These are phyloP conservation scores for Turritopsis rubra DNA, from an alignment of 30 jellyfish, hydroid and myxozoan species.

Conservation along the genomic window DNA sequence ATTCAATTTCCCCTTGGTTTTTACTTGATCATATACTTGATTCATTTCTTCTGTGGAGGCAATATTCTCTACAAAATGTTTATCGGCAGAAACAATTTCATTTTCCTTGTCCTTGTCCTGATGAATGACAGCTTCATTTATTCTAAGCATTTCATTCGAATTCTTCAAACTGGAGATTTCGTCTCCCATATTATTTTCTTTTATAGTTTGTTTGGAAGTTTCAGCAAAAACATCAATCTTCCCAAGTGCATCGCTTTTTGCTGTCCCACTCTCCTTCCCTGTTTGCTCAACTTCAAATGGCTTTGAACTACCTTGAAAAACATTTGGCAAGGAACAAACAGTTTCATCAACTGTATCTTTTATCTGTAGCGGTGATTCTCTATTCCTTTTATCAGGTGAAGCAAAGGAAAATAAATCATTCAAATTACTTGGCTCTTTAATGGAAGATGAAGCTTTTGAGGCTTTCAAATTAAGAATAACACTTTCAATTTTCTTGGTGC, in stretches of 20 bases:
- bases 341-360: neutral
- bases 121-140: neutral
- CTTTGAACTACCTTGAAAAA: neutral
- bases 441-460: neutral
- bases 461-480: slow-evolving; percentile 1
- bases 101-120: no score
- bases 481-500: neutral
- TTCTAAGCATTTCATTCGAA: neutral
- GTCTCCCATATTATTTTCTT: neutral
- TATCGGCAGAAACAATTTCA: neutral
- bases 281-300: neutral
- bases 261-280: neutral
- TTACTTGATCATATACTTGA: neutral
- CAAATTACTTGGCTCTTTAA: slow-evolving; percentile 3
- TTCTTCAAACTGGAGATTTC: neutral
- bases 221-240: neutral
- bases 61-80: neutral
- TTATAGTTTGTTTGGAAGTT: neutral
- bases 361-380: neutral
- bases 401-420: neutral
- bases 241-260: neutral
- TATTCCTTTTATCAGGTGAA: neutral
- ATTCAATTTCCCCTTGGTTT: neutral
- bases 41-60: neutral
- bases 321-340: no score